Evolutionary conservation across 2,797 vertebrate genomes (phyloP), one percentile per base, ranked within the genome.

Genomic region (Periparus ater): DNA sequence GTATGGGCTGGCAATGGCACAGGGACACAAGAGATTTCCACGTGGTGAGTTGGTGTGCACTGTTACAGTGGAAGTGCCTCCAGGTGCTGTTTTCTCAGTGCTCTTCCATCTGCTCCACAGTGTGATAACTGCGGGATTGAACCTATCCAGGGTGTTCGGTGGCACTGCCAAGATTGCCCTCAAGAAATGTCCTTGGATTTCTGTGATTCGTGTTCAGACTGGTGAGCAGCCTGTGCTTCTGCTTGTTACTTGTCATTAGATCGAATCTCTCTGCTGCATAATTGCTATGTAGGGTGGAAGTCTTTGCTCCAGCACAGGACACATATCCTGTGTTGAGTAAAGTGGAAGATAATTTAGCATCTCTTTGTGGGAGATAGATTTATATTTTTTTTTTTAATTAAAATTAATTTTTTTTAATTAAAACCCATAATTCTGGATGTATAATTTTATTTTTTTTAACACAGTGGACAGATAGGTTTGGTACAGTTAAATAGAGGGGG

Each of bases 161-260:
- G 99, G 99, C 99, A 99, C 96, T 99, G 99, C 97, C 99, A 99
- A 94, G 99, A 99, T 53, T 99, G 99, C 96, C 99, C 99, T 22
- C 98, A 94, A 40, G 98, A 99, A 87, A 98, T 98, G 98, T 98
- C 99, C 10, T 97, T 99, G 53, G 99, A 99, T 98, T 99, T 99
- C 98, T 99, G 99, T 97, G 98, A 99, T 93, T 98, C 98, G 95
- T 99, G 99, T 97, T 99, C 99, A 11, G 99, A 99, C 98, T 99
- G 99, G 99, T 99, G 97, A 99, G 99, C 96, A 95, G 57, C 51
- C 36, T 34, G 14, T 1, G 2, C 76, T 91, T 85, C 70, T 94
- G 14, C 61, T 61, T 34, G 20, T 6, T 63, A 20, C 12, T 61
- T 79, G n/a, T 36, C 42, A 22, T n/a, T 54, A 26, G 10, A 14